Conservation (phyloP, 2,888 invertebrate species). For the Cryptus viduatorius region DNA sequence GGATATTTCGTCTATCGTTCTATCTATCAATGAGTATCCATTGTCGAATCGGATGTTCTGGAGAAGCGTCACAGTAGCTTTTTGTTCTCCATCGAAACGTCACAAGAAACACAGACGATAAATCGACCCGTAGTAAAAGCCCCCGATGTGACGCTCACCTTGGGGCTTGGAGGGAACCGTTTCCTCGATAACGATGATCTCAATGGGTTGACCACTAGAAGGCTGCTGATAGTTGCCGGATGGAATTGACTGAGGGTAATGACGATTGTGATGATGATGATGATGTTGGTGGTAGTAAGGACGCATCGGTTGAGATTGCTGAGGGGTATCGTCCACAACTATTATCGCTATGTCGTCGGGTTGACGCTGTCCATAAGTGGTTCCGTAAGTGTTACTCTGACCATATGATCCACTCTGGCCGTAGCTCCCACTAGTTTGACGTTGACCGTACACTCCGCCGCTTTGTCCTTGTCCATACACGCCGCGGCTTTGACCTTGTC, state of each 20-base stretch:
- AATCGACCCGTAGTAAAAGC: slow-evolving; percentile 19
- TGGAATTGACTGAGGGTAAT: slow-evolving; percentile 32
- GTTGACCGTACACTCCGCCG: slow-evolving; percentile 32
- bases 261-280: slow-evolving; percentile 59
- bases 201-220: slow-evolving; percentile 64
- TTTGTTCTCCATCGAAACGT: slow-evolving; percentile 41
- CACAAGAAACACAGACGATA: slow-evolving; percentile 29
- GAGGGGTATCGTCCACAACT: slow-evolving; percentile 57
- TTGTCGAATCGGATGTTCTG: slow-evolving; percentile 12
- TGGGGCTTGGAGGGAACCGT: slow-evolving; percentile 63
- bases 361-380: slow-evolving; percentile 21
- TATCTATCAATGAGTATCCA: not conserved
- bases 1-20: slow-evolving; percentile 2
- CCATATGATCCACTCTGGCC: slow-evolving; percentile 22
- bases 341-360: slow-evolving; percentile 58
- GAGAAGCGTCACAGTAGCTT: slow-evolving; percentile 58
- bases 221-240: slow-evolving; percentile 55
- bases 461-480: slow-evolving; percentile 31
- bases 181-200: slow-evolving; percentile 76
- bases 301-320: slow-evolving; percentile 30
- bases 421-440: slow-evolving; percentile 22
- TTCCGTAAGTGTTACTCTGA: slow-evolving; percentile 31
- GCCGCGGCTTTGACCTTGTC: slow-evolving; percentile 18
- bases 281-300: slow-evolving; percentile 60
- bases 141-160: slow-evolving; percentile 69